Evolutionary conservation across 2,888 invertebrate genomes (phyloP).

Genomic region (Calephelis perditalis): DNA sequence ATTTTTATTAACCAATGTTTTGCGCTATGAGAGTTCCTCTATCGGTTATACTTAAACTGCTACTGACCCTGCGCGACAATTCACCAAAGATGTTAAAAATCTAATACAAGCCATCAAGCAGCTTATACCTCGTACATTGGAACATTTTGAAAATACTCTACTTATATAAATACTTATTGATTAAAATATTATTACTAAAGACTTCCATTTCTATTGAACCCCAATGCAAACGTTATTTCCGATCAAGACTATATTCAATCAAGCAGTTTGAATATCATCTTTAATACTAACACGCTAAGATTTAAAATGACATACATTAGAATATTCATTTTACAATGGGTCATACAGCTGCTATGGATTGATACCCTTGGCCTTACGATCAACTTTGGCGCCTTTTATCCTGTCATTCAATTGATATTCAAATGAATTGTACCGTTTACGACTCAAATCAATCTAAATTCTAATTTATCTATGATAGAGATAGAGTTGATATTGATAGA

Average conservation of each 20-base stretch:
- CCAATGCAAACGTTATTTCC: slow-evolving; percentile 47
- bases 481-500: neutral
- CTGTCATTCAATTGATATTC: slow-evolving; percentile 25
- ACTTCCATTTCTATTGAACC: slow-evolving; percentile 32
- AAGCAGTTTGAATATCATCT: neutral
- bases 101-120: too few species aligned
- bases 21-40: too few species aligned
- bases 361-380: slow-evolving; percentile 35
- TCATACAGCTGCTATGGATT: slow-evolving; percentile 52
- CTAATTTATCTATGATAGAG: slow-evolving; percentile 2
- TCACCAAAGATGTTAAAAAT: too few species aligned
- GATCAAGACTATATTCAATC: slow-evolving; percentile 39
- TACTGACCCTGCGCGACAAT: too few species aligned
- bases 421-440: slow-evolving; percentile 18
- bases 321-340: slow-evolving; percentile 39
- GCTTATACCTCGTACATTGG: too few species aligned
- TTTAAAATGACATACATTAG: slow-evolving; percentile 31
- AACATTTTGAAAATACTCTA: too few species aligned
- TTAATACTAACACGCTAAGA: slow-evolving; percentile 24
- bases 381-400: slow-evolving; percentile 33
- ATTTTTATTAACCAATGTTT: too few species aligned
- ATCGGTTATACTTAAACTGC: too few species aligned
- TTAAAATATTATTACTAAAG: too few species aligned
- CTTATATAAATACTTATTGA: too few species aligned
- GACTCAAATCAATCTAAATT: slow-evolving; percentile 7